phyloP scores from a whole-genome alignment of 1,140 invertebrate genomes.

The Aphis gossypii region DNA sequence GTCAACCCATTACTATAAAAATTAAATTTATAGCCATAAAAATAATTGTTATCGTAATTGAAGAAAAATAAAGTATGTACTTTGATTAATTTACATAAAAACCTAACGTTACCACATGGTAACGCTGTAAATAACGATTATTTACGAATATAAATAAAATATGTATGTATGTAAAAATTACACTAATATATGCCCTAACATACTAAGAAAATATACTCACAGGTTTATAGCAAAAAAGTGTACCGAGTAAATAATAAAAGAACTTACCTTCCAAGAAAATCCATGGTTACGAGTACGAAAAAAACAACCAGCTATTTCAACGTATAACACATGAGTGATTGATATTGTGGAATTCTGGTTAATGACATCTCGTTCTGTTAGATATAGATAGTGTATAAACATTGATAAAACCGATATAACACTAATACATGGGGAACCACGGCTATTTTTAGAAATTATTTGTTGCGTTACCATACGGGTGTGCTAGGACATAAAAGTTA shows the following conservation, averaged over 20 bases:
- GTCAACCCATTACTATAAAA: constrained; percentile 32
- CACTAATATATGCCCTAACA: background rate
- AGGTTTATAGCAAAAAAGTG: background rate
- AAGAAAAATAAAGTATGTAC: constrained; percentile 25
- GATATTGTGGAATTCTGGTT: background rate
- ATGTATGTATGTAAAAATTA: background rate
- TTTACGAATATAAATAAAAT: background rate
- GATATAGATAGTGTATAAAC: background rate
- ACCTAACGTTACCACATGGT: constrained; percentile 24
- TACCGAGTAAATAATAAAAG: background rate
- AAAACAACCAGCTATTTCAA: no score
- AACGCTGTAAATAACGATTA: background rate
- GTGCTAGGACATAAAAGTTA: background rate
- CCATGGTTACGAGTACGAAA: background rate
- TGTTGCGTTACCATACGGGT: background rate
- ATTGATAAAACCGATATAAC: background rate
- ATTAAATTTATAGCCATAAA: background rate
- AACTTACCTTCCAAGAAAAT: constrained; percentile 20
- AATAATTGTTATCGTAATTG: background rate
- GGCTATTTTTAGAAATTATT: constrained; percentile 12
- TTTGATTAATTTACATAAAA: background rate
- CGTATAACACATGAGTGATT: background rate
- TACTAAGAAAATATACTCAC: background rate
- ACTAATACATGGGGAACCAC: background rate
- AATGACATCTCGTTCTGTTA: background rate